These are phyloP conservation scores for Xenopus borealis DNA, from an alignment of 2,113 vertebrate genomes.

Conservation along the genomic window DNA sequence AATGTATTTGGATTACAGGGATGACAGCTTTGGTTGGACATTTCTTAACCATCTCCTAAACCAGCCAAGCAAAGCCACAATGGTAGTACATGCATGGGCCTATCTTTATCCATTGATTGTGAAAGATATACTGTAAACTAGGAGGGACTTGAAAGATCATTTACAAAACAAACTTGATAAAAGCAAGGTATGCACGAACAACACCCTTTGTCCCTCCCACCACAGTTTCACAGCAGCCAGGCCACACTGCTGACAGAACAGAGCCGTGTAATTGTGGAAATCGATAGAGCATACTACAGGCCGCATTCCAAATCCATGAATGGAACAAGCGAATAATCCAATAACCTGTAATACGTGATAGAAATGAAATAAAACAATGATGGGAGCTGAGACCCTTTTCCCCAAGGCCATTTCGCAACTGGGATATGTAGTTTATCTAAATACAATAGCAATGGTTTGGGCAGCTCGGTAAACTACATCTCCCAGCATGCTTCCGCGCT, in stretches of 20 bases:
- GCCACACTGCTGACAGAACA: background rate
- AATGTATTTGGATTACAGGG: too few relatives aligned
- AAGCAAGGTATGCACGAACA: too few relatives aligned
- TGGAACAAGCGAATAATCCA: background rate
- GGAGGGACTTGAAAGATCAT: too few relatives aligned
- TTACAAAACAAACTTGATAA: too few relatives aligned
- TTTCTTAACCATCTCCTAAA: too few relatives aligned
- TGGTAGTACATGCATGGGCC: too few relatives aligned
- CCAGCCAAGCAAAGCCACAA: too few relatives aligned
- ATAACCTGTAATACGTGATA: background rate
- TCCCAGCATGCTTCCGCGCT: conserved; percentile 19
- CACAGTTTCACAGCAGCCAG: background rate
- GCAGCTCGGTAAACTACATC: conserved; percentile 2
- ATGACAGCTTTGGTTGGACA: too few relatives aligned
- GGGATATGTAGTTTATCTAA: conserved; percentile 23
- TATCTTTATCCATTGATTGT: too few relatives aligned
- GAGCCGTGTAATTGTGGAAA: background rate
- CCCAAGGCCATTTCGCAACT: background rate
- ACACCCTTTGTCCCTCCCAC: too few relatives aligned
- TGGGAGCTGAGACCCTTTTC: background rate
- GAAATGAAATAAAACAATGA: background rate
- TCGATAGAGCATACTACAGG: background rate
- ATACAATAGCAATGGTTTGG: background rate
- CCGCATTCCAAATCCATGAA: background rate
- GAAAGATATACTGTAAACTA: too few relatives aligned